Conservation (phyloP, 2,888 invertebrate genomes). For the Leucoma salicis region DNA sequence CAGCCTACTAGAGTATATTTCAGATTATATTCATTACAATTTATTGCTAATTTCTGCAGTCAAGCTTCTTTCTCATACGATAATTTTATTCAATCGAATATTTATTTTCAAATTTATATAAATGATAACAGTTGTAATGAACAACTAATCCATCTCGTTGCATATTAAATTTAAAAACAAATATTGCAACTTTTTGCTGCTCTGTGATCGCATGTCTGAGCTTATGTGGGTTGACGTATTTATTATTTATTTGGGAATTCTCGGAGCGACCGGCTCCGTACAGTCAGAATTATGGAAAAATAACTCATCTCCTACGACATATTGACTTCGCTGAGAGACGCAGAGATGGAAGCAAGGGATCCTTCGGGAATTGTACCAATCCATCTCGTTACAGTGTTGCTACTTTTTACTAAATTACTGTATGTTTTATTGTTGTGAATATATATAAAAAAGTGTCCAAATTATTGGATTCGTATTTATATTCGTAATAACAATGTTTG, state of each 20-base stretch:
- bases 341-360: slow-evolving; percentile 56
- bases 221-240: slow-evolving; percentile 61
- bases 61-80: too few relatives aligned
- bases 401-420: slow-evolving; percentile 33
- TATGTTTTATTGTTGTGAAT: slow-evolving; percentile 3
- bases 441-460: too few relatives aligned
- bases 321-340: slow-evolving; percentile 67
- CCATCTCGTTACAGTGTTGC: slow-evolving; percentile 33
- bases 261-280: slow-evolving; percentile 44
- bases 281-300: slow-evolving; percentile 71
- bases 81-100: too few relatives aligned
- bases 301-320: slow-evolving; percentile 76
- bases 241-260: slow-evolving; percentile 81
- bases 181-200: slow-evolving; percentile 35
- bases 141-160: slow-evolving; percentile 39
- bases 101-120: too few relatives aligned
- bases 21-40: too few relatives aligned
- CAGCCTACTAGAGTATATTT: too few relatives aligned
- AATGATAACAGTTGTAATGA: too few relatives aligned
- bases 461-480: too few relatives aligned
- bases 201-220: slow-evolving; percentile 34
- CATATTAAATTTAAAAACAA: slow-evolving; percentile 60
- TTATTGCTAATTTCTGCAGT: too few relatives aligned
- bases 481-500: too few relatives aligned
- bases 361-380: slow-evolving; percentile 70